Percentiles rank a stretch among this genome's conserved stretches.
phyloP scores from a whole-genome alignment of 2,797 vertebrate species.

The Artibeus lituratus region DNA sequence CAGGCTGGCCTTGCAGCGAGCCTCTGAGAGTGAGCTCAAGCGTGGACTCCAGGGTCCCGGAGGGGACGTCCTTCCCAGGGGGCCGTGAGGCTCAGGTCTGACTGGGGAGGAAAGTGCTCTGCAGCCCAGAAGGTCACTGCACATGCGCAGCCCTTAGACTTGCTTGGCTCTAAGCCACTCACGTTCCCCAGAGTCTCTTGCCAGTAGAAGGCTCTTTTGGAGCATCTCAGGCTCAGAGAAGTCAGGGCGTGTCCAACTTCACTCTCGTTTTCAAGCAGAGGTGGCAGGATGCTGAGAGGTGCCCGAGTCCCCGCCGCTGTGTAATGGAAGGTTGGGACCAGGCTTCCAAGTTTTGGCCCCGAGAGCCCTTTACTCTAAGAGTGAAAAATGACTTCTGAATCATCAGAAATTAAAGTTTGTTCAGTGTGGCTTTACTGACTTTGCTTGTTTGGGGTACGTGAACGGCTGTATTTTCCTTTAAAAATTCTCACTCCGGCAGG shows the following conservation, averaged over 20 bases:
- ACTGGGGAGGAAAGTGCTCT: not conserved
- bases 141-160: accelerated
- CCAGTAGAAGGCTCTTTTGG: not conserved
- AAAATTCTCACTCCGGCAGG: not conserved
- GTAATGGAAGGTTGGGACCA: not conserved
- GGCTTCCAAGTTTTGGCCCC: not conserved
- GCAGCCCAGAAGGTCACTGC: not conserved
- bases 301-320: not conserved
- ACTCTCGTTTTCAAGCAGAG: not conserved
- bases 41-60: not conserved
- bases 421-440: not conserved
- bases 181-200: not conserved
- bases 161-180: not conserved
- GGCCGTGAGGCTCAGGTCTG: not conserved
- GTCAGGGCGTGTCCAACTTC: not conserved
- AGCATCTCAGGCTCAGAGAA: not conserved
- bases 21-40: not conserved
- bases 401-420: not conserved
- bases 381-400: not conserved
- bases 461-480: not conserved
- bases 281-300: not conserved
- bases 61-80: accelerated
- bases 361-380: not conserved
- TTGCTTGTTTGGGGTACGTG: not conserved
- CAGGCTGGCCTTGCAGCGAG: not conserved